Conservation (phyloP, 2,113 vertebrate genomes). For the Platysternon megacephalum region DNA sequence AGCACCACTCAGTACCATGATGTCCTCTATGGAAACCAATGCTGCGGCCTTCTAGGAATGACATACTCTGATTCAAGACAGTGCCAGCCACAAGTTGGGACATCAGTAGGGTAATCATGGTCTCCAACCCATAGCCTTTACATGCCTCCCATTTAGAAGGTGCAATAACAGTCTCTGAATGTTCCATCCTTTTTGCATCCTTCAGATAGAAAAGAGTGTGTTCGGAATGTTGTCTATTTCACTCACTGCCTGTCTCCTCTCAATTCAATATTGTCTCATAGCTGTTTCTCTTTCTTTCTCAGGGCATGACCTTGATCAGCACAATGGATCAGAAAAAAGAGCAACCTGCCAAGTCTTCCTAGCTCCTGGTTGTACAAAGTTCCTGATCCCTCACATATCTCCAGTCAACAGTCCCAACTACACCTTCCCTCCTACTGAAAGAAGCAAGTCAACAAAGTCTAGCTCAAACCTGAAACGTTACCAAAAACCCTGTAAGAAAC, state of each 20-base stretch:
- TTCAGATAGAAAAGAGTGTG: fast-evolving
- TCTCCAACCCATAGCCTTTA: not conserved
- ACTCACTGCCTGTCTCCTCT: not conserved
- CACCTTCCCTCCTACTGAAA: conserved; percentile 22
- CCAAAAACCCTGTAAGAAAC: conserved; percentile 40
- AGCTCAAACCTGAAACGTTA: conserved; percentile 45
- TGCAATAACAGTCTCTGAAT: not conserved
- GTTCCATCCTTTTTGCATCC: not conserved
- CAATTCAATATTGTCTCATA: conserved; percentile 31
- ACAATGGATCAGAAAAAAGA: conserved; percentile 53
- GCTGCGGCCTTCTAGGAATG: not conserved
- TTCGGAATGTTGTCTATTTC: not conserved
- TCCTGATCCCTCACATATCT: conserved; percentile 30
- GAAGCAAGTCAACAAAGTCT: conserved; percentile 35
- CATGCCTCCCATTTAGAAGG: not conserved
- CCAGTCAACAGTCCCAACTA: not conserved
- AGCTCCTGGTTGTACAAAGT: conserved; percentile 31
- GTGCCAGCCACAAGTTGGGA: not conserved
- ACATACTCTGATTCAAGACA: not conserved
- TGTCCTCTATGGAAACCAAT: not conserved
- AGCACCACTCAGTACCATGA: not conserved
- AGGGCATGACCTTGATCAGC: conserved; percentile 65
- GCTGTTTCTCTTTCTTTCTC: conserved; percentile 29
- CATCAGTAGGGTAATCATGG: not conserved
- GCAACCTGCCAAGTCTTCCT: conserved; percentile 38